Evolutionary conservation across 2,797 vertebrate species (phyloP), one percentile per base, ranked within the genome.

Genomic region (Centroberyx gerrardi): DNA sequence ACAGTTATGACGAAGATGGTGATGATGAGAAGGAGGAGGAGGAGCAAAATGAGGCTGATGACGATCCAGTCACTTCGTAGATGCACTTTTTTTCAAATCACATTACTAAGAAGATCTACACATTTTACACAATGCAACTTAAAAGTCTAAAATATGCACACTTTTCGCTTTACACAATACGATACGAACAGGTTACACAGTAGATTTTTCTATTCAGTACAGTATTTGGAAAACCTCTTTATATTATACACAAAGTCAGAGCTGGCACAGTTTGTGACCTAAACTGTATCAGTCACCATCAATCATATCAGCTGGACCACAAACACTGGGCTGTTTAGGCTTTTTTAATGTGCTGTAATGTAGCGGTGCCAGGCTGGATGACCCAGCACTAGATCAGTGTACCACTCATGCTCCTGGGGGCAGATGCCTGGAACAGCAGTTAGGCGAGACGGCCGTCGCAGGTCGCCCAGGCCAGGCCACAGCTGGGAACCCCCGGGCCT

Each of bases 301-400:
- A 81, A 74, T 85, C 40, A 46, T 28, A 55, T 84, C 74, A 79
- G 71, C 74, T 28, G 8, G 4, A 67, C 74, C 66, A 48, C 70
- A 78, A 81, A 88, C 77, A 61, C 62, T 46, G 58, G 59, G 53
- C 62, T 82, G 62, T 78, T 88, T 59, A 60, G 72, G 53, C 69
- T 85, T 68, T 65, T 72, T 63, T 65, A 65, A 76, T 84, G 75
- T 72, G 80, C 68, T 83, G 75, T 82, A 85, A 79, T 82, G 81
- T 81, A 63, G 83, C 68, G 70, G 68, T 70, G 84, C 75, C 78
- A 80, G 84, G 68, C 82, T 69, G 66, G 79, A 86, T 92, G 90
- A 93, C 88, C 90, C 89, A 82, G 81, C 88, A 90, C 78, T 89
- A 86, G 87, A 91, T 93, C 89, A 87, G 74, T 87, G 86, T 75